Base-by-base conservation (phyloP, 2,797 vertebrate genomes). In the Takifugu ocellatus region DNA sequence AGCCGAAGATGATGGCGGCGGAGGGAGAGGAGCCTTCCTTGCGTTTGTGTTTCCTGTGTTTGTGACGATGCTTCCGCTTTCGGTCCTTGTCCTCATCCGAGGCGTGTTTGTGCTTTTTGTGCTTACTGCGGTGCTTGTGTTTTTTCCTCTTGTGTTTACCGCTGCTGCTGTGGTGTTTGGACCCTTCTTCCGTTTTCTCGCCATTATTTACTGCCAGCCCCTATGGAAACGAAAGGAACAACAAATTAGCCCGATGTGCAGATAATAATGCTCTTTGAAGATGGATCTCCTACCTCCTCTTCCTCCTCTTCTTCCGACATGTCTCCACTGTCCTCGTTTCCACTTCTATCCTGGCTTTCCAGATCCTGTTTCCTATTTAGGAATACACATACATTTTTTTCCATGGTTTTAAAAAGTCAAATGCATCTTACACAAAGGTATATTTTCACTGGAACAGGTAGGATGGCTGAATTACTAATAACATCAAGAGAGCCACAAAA, bases 131-230 rank as follows among this genome's bases (percentile, higher is more conserved):
- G 75, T 99, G 97, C 88, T 99, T 99, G 82, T 97, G 97, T 90
- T 99, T 99, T 93, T 99, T 98, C 87, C 97, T 95, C 92, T 99
- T 99, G 87, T 98, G 96, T 85, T 97, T 94, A 10, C 88, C 77
- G 1, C 89, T 76, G 52, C 84, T 80, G 75, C 87, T 84, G 72
- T 88, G 90, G 72, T 88, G 90, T 75, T 91, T 92, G 53, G 82
- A 54, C 47, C 33, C 91, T 66, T 89, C 91, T 49, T 92, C 92
- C 0, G 55, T 70, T 71, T 92, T 92, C 52, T 87, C 87, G 0
- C 89, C 89, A 8, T 90, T 92, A 51, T 88, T 81, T 63, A 85
- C 89, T 0, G 75, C 81, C 42, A 90, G 83, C 64, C 75, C 89
- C 75, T 88, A 8, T 2, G 3, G 67, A 36, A 21, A 51, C 5